Percentiles rank a stretch among this genome's conserved stretches.
phyloP scores from a whole-genome alignment of 1,140 invertebrate genomes.

The Trachymyrmex septentrionalis region DNA sequence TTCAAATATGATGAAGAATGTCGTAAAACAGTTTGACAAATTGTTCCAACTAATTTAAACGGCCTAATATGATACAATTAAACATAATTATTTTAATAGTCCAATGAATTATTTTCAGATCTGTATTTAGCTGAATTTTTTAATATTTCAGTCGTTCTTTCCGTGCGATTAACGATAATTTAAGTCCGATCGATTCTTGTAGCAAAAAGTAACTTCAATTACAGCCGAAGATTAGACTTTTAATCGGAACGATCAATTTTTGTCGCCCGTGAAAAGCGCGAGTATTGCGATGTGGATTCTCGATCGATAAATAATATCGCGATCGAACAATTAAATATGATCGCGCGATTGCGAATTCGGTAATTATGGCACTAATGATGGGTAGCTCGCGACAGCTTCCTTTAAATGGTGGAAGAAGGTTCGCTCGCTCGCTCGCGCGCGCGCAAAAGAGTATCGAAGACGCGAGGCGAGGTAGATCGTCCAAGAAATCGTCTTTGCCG shows the following conservation, averaged over 20 bases:
- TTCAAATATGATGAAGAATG: no score
- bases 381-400: slow-evolving; percentile 66
- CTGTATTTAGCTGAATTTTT: no score
- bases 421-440: slow-evolving; percentile 16
- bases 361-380: slow-evolving; percentile 76
- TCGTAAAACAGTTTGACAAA: no score
- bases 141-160: no score
- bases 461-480: slow-evolving; percentile 67
- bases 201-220: not conserved
- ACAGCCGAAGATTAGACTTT: not conserved
- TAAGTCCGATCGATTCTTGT: not conserved
- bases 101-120: no score
- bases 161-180: not conserved
- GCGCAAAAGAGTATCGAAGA: slow-evolving; percentile 40
- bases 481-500: slow-evolving; percentile 78
- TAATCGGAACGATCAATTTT: not conserved
- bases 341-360: slow-evolving; percentile 74
- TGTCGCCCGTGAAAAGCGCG: not conserved
- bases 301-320: slow-evolving; percentile 54
- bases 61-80: no score
- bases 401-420: slow-evolving; percentile 28
- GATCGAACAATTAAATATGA: slow-evolving; percentile 72
- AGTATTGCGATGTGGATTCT: slow-evolving; percentile 53
- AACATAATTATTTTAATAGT: no score
- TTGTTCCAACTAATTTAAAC: no score